Conservation (phyloP, 2,888 invertebrate species). For the Beris morrisii region DNA sequence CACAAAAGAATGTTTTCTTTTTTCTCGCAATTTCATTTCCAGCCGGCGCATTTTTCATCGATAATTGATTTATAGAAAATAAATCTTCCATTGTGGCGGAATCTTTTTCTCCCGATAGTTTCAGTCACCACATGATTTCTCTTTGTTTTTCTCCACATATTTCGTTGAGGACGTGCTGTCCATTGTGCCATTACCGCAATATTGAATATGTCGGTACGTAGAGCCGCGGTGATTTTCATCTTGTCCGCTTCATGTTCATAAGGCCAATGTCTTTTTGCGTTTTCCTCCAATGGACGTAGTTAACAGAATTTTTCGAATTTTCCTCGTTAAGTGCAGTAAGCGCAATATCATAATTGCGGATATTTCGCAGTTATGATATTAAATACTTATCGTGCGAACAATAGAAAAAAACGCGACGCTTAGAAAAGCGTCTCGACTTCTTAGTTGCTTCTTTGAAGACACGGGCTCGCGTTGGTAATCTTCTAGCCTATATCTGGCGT, state of each 20-base stretch:
- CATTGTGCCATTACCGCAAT: conserved; percentile 26
- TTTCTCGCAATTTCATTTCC: neutral
- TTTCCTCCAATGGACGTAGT: neutral
- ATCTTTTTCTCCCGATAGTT: conserved; percentile 10
- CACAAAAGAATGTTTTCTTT: too few species aligned
- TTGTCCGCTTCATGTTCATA: conserved; percentile 29
- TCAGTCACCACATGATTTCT: conserved; percentile 5
- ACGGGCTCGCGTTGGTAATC: too few species aligned
- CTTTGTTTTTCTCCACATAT: conserved; percentile 23
- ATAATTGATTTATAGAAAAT: conserved; percentile 44
- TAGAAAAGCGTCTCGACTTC: too few species aligned
- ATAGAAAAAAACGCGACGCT: too few species aligned
- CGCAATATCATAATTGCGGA: conserved; percentile 22
- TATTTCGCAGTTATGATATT: conserved; percentile 25
- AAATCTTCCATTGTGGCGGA: conserved; percentile 39
- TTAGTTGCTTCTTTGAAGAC: too few species aligned
- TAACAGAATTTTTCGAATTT: conserved; percentile 19
- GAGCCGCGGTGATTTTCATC: conserved; percentile 23
- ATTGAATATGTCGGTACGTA: conserved; percentile 8
- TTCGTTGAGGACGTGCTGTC: conserved; percentile 28
- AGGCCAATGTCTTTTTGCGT: conserved; percentile 27
- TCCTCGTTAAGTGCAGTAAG: conserved; percentile 1
- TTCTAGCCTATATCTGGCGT: too few species aligned
- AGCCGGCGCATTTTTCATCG: conserved; percentile 27
- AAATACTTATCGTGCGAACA: conserved; percentile 10